These are phyloP conservation scores for Bellardia pandia DNA, from an alignment of 2,888 invertebrate species.

Conservation along the genomic window DNA sequence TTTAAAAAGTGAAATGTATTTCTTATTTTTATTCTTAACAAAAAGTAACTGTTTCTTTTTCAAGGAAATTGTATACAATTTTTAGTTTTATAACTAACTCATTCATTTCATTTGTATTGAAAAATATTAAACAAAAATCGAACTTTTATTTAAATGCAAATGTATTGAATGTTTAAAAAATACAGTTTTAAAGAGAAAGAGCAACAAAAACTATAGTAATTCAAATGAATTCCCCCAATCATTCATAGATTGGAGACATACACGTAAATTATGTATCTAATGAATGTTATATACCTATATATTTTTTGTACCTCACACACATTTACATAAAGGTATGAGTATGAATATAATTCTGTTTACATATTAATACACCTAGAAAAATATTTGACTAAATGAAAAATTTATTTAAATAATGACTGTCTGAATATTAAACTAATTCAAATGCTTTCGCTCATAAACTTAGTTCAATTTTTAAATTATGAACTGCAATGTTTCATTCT, in stretches of 20 bases:
- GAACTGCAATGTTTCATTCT: too few relatives aligned
- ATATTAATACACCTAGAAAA: conserved; percentile 27
- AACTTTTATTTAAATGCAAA: conserved; percentile 59
- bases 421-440: not conserved
- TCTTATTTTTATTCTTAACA: conserved; percentile 8
- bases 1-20: conserved; percentile 59
- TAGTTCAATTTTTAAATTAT: too few relatives aligned
- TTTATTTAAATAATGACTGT: not conserved
- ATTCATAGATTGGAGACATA: not conserved
- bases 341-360: not conserved
- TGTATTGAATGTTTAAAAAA: conserved; percentile 50
- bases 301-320: not conserved
- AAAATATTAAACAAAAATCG: conserved; percentile 4
- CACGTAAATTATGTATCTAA: not conserved
- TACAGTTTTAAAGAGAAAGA: conserved; percentile 26
- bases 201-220: not conserved
- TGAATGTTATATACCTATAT: not conserved
- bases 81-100: conserved; percentile 28
- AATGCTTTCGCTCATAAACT: too few relatives aligned
- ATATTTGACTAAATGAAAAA: not conserved
- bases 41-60: conserved; percentile 34
- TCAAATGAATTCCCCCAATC: conserved; percentile 14
- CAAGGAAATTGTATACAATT: not conserved
- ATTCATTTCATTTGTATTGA: conserved; percentile 37
- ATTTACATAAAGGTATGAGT: not conserved